These are phyloP conservation scores for Chaetorhynchus papuensis DNA, from an alignment of 2,113 vertebrate species.

Conservation along the genomic window DNA sequence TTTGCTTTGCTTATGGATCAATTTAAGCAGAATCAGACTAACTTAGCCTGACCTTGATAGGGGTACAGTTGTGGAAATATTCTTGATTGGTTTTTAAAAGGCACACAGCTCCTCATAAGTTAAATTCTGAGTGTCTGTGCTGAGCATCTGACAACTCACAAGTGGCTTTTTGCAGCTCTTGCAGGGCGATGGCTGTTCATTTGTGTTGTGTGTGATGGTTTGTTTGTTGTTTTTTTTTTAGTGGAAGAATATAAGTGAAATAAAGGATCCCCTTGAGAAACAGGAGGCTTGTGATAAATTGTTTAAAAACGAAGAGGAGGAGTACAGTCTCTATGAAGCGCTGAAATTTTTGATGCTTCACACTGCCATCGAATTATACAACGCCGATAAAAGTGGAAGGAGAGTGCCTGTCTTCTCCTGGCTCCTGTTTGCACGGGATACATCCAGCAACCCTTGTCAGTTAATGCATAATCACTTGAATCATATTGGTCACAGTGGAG, in stretches of 20 bases:
- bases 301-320: constrained; percentile 85
- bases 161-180: background rate
- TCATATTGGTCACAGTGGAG: constrained; percentile 88
- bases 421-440: constrained; percentile 93
- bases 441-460: constrained; percentile 83
- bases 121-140: background rate
- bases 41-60: background rate
- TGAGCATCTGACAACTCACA: background rate
- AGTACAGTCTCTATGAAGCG: constrained; percentile 90
- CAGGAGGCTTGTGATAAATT: constrained; percentile 81
- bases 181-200: background rate
- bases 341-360: constrained; percentile 94
- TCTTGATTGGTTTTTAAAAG: background rate
- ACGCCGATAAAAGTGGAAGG: constrained; percentile 73
- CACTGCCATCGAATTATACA: constrained; percentile 83
- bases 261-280: constrained; percentile 66
- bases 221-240: background rate
- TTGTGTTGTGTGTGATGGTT: background rate
- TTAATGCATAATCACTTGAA: constrained; percentile 92
- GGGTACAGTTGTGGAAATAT: background rate
- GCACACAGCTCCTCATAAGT: background rate
- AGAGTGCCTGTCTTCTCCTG: constrained; percentile 94
- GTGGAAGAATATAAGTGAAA: constrained; percentile 74
- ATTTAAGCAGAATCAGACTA: background rate
- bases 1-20: background rate